These are phyloP conservation scores for Aspidoscelis tigris DNA, from an alignment of 2,113 vertebrate genomes.

Conservation along the genomic window DNA sequence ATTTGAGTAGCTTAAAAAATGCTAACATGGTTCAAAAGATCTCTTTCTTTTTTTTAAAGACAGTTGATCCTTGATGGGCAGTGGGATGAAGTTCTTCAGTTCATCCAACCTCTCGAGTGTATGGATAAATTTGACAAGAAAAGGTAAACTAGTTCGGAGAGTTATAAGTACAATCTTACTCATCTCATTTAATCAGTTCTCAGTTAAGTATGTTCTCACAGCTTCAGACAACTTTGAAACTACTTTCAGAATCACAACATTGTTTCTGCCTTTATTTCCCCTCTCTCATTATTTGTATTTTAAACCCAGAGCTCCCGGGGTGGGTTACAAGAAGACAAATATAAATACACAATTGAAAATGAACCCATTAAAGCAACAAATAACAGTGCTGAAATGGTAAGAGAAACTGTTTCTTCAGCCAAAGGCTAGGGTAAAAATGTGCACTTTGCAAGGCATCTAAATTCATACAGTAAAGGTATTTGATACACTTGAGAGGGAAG, in stretches of 20 bases:
- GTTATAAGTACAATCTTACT: not conserved
- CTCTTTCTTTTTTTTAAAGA: slow-evolving; percentile 71
- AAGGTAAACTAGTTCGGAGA: slow-evolving; percentile 76
- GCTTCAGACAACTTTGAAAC: not conserved
- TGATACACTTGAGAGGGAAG: too few species aligned
- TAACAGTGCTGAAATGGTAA: too few species aligned
- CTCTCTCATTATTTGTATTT: too few species aligned
- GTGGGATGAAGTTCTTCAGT: slow-evolving; percentile 98
- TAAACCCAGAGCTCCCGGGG: too few species aligned
- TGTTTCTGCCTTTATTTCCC: not conserved
- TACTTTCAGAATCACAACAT: not conserved
- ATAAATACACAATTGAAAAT: too few species aligned
- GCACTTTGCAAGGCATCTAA: too few species aligned
- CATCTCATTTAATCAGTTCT: not conserved
- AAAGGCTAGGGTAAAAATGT: too few species aligned
- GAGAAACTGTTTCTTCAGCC: too few species aligned
- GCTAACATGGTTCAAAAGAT: slow-evolving; percentile 6
- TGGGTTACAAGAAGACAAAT: too few species aligned
- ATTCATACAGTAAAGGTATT: too few species aligned
- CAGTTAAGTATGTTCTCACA: not conserved
- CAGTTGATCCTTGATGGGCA: slow-evolving; percentile 96
- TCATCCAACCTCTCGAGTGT: slow-evolving; percentile 96
- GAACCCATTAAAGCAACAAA: too few species aligned
- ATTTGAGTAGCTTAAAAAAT: slow-evolving; percentile 15
- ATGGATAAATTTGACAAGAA: slow-evolving; percentile 98